Base-by-base conservation (phyloP, 2,888 invertebrate species). In the Thyatira batis region DNA sequence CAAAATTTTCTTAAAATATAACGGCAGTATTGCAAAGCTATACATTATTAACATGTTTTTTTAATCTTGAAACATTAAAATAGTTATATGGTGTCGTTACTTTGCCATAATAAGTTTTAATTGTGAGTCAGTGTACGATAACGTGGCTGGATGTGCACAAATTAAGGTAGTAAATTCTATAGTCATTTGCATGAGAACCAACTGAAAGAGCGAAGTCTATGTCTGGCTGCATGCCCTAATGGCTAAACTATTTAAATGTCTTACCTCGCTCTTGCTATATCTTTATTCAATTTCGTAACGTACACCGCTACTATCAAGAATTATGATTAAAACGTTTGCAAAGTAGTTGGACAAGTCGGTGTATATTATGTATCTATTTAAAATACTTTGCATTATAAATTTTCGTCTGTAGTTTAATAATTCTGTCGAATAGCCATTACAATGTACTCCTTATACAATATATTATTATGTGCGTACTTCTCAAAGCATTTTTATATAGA, bases 191-290 rank as follows among this genome's bases (percentile, higher is more conserved):
- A 87, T 86, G 78, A 76, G 72, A 80, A 78, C n/a, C n/a, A n/a
- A n/a, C 76, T 73, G 74, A 75, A 74, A 63, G 58, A 69, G 63
- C 67, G 65, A 62, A 70, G 76, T 77, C 75, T 80, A 71, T 72
- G 65, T 73, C 69, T 75, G 59, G 68, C 70, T 55, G 55, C 17
- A 39, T 56, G 61, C 70, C 75, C 76, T 86, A 84, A 87, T 86
- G 80, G 85, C 60, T 63, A 69, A 82, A 84, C 82, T 85, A 85
- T 87, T 87, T 81, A 85, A 87, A 87, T 84, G 71, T 77, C 76
- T 82, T 71, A 69, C 76, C 65, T 70, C 53, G 58, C 17, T 17
- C 39, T 17, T 17, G 13, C 39, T 39, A 71, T 82, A 84, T 82
- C 77, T 84, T 79, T 74, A 84, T 86, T 85, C 76, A 82, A 85